Conservation (phyloP, 2,888 invertebrate species). For the Hylaea fasciaria region DNA sequence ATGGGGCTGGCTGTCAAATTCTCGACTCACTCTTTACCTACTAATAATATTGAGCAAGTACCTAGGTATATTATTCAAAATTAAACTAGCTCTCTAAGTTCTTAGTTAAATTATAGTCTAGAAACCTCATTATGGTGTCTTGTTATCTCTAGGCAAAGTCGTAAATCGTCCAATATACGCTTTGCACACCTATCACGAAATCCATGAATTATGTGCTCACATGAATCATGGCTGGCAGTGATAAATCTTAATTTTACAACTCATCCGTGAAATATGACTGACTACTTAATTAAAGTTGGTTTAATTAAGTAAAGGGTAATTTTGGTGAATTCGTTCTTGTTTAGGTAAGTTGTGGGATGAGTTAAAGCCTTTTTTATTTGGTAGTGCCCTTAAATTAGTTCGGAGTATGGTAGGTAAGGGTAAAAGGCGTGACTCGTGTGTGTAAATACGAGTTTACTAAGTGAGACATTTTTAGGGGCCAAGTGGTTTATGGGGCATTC, state of each 20-base stretch:
- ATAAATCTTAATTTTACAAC: constrained; percentile 42
- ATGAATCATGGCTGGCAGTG: constrained; percentile 34
- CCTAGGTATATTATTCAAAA: background rate
- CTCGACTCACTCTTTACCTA: too few relatives aligned
- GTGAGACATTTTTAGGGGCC: too few relatives aligned
- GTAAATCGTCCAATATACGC: constrained; percentile 32
- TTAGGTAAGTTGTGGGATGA: too few relatives aligned
- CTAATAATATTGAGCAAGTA: too few relatives aligned
- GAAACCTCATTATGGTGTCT: background rate
- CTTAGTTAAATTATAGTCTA: background rate
- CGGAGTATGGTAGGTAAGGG: too few relatives aligned
- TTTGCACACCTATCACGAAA: constrained; percentile 31
- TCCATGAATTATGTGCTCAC: constrained; percentile 26
- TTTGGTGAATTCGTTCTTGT: background rate
- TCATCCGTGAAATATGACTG: constrained; percentile 38
- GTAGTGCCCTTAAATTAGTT: too few relatives aligned
- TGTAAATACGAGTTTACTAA: too few relatives aligned
- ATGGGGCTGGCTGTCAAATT: too few relatives aligned
- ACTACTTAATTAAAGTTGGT: constrained; percentile 37
- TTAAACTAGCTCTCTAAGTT: too few relatives aligned
- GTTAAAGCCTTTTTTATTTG: too few relatives aligned
- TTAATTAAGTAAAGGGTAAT: constrained; percentile 20
- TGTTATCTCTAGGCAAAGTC: constrained; percentile 17
- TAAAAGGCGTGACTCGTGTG: too few relatives aligned
- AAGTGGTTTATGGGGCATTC: too few relatives aligned